Conservation (phyloP, 1,140 invertebrate species). For the Mamestra configurata region DNA sequence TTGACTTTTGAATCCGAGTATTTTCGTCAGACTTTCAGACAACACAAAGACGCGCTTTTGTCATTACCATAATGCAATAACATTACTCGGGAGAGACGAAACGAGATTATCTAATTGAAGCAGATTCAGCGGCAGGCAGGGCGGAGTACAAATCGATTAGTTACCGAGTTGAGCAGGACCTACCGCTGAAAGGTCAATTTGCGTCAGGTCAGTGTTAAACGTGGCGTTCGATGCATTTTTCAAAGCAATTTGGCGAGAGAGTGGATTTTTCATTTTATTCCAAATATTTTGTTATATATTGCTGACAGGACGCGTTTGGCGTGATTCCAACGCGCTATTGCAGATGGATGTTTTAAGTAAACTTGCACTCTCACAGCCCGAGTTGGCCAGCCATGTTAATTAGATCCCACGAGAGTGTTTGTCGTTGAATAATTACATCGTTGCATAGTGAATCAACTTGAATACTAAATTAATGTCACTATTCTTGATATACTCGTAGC, state of each 20-base stretch:
- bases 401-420: conserved; percentile 28
- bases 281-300: conserved; percentile 7
- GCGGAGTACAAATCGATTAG: conserved; percentile 11
- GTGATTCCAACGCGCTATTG: conserved; percentile 58
- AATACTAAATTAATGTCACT: conserved; percentile 10
- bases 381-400: not conserved
- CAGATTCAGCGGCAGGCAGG: not conserved
- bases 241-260: not conserved
- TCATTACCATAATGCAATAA: conserved; percentile 38
- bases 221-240: not conserved
- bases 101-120: conserved; percentile 30
- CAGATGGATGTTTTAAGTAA: conserved; percentile 54
- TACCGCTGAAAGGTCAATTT: not conserved
- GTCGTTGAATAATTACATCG: conserved; percentile 12
- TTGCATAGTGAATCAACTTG: not conserved
- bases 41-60: not conserved
- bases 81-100: conserved; percentile 12
- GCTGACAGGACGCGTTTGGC: conserved; percentile 45
- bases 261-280: not conserved
- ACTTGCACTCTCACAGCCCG: not conserved
- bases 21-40: not conserved
- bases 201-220: conserved; percentile 14
- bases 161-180: not conserved
- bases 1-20: not conserved
- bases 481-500: not conserved